These are phyloP conservation scores for Leiothrix lutea DNA, from an alignment of 2,113 vertebrate species.

Conservation along the genomic window DNA sequence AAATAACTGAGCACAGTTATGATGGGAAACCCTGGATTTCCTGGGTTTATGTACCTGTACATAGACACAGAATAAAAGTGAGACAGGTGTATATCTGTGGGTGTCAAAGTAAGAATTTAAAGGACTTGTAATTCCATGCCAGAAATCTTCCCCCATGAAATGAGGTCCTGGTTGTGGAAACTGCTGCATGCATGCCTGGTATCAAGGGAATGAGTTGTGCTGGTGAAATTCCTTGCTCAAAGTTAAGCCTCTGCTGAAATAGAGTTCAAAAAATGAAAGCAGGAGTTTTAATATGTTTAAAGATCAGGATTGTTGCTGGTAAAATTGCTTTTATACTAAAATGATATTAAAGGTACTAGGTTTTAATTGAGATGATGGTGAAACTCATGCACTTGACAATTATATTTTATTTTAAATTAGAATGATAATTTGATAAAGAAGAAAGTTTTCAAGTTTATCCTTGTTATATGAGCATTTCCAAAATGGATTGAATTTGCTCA, in stretches of 20 bases:
- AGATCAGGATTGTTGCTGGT: neutral
- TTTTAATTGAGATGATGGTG: neutral
- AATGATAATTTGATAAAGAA: neutral
- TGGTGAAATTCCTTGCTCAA: neutral
- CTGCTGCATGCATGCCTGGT: neutral
- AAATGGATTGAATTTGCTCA: neutral
- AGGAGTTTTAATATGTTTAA: neutral
- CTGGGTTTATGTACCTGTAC: fast-evolving
- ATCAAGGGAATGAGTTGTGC: neutral
- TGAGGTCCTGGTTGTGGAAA: neutral
- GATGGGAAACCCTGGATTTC: neutral
- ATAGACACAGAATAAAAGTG: neutral
- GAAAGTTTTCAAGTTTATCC: neutral
- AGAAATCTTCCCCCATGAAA: neutral
- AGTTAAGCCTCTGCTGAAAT: neutral
- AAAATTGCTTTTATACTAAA: neutral
- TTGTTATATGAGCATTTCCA: neutral
- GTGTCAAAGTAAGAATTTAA: neutral
- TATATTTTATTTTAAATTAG: neutral
- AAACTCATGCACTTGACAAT: neutral
- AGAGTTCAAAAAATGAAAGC: neutral
- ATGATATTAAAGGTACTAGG: neutral
- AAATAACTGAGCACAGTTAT: neutral
- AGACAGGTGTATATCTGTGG: neutral
- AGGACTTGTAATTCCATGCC: neutral